Base-by-base conservation (phyloP, 2,888 invertebrate species). In the Aplocera efformata region DNA sequence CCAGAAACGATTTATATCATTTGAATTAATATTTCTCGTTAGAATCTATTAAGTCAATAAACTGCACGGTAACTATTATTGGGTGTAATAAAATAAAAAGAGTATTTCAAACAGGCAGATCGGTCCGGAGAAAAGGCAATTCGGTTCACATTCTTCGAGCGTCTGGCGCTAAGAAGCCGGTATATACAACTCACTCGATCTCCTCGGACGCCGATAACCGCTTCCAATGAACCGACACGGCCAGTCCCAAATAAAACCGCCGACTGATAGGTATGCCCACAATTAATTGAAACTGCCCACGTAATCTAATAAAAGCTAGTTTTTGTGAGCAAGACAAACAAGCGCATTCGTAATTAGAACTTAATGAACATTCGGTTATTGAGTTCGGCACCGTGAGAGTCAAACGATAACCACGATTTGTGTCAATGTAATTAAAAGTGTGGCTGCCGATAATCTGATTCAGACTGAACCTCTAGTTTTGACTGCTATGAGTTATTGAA, bases 281-380 rank as follows among this genome's bases (percentile, higher is more conserved):
- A 82, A 85, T 86, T 86, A 88, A 86, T 86, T 79, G 82, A 83
- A 81, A 83, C 85, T 83, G 72, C 84, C 88, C 83, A 85, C 83
- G 79, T 88, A 84, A 88, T 88, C 85, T 84, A 82, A 86, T 85
- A 83, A 85, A 84, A 85, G 84, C 82, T 79, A 84, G 84, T 85
- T 85, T 79, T 79, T 69, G 73, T 79, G 83, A 78, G 74, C 79
- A 77, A 81, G 85, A 86, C 86, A 84, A 86, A 86, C 85, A 85
- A 84, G 85, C 76, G 83, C 86, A 85, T 78, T 79, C 74, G 85
- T 88, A 86, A 86, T 88, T 85, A 85, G 85, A 81, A 81, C 77
- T 78, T 86, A 88, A 86, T 88, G 85, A 86, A 85, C 86, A 84
- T 79, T 76, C 69, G 58, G 75, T 73, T 83, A 85, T 84, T 77